Evolutionary conservation across 2,797 vertebrate species (phyloP), one percentile per base, ranked within the genome.

Genomic region (Labroides dimidiatus): DNA sequence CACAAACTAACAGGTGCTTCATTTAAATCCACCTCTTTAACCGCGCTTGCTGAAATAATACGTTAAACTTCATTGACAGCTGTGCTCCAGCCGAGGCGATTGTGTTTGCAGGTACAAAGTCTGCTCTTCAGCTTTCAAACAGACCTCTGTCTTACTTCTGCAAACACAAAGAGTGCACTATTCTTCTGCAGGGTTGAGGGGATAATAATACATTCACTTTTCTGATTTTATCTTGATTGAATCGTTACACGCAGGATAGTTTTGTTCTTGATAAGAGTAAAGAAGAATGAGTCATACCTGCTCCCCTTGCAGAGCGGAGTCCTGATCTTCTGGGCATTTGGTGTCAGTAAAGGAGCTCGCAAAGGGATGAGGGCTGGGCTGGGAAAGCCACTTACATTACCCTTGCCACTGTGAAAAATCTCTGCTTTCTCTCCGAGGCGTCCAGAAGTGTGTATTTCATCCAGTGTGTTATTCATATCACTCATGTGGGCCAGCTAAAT

Each of bases 381-480:
- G 71, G 87, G 55, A 56, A 84, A 91, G 69, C 74, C 73, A 67
- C 84, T 92, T 80, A 80, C 87, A 85, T 93, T 89, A 86, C 87
- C 80, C 72, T 74, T 88, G 59, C 64, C 86, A 61, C 84, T 88
- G 67, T 81, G 90, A 88, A 93, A 95, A 92, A 93, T 87, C 72
- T 93, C 90, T 73, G 89, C 89, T 87, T 88, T 93, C 84, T 87
- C 89, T 77, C 80, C 78, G 20, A 93, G 92, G 84, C 87, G 89
- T 87, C 85, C 85, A 87, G 91, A 78, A 85, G 87, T 88, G 83
- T 89, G 87, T 77, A 93, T 82, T 70, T 91, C 89, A 45, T 91
- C 91, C 93, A 93, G 90, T 68, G 93, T 77, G 87, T 92, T 90
- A 90, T 87, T 95, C 93, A 94, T 95, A 93, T 92, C 92, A 93